Percentiles rank a stretch among this genome's conserved stretches.
Evolutionary conservation across 2,888 invertebrate species (phyloP).

Genomic region (Argyresthia albistria): DNA sequence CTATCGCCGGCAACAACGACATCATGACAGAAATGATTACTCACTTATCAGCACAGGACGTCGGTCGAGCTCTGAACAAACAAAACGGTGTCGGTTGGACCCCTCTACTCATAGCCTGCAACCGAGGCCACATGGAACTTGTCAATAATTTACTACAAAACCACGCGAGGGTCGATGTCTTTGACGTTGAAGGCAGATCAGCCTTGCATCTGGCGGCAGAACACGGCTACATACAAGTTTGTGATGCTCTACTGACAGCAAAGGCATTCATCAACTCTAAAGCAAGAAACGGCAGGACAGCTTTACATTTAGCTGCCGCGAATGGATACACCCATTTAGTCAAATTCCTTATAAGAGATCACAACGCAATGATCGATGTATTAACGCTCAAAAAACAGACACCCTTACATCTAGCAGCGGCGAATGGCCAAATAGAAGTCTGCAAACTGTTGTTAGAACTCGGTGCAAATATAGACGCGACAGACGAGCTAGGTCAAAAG

Average conservation of each 20-base stretch:
- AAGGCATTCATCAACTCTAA: constrained; percentile 99
- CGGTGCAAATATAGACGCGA: constrained; percentile 96
- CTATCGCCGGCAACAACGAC: constrained; percentile 95
- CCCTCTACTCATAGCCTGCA: constrained; percentile 95
- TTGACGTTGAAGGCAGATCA: constrained; percentile 95
- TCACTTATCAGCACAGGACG: constrained; percentile 89
- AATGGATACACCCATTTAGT: constrained; percentile 94
- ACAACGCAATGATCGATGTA: constrained; percentile 96
- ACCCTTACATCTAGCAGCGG: constrained; percentile 96
- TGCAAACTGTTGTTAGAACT: constrained; percentile 92
- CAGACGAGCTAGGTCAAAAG: constrained; percentile 96
- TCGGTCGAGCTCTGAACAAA: constrained; percentile 94
- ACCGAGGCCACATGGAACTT: constrained; percentile 95
- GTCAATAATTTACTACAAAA: constrained; percentile 91
- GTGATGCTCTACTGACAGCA: constrained; percentile 90
- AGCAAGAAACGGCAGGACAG: constrained; percentile 96
- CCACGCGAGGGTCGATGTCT: constrained; percentile 98
- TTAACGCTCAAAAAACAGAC: constrained; percentile 97
- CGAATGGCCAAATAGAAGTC: constrained; percentile 96
- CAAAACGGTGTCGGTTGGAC: constrained; percentile 98
- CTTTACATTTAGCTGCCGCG: constrained; percentile 96
- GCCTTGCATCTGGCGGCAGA: constrained; percentile 96
- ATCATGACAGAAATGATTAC: constrained; percentile 94
- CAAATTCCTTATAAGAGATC: constrained; percentile 93
- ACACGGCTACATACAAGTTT: constrained; percentile 91